Percentiles rank a stretch among this genome's conserved stretches.
Conservation (phyloP, 2,113 vertebrate species). For the Hippotragus niger region DNA sequence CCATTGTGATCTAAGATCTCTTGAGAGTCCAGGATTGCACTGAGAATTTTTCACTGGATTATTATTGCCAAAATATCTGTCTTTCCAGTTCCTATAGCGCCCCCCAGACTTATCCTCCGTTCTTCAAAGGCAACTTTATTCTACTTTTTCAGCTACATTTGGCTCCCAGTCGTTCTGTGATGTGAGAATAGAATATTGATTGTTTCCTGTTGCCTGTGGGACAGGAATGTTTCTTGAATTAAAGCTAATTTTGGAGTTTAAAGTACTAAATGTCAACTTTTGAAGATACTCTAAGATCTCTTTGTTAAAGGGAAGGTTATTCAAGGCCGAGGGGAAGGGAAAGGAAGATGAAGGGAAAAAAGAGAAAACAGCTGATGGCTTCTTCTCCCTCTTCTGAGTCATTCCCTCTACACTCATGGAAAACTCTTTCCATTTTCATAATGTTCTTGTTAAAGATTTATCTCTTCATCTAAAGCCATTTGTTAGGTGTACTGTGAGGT, state of each 20-base stretch:
- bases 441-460: neutral
- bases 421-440: neutral
- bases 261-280: conserved; percentile 52
- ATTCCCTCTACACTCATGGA: neutral
- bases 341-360: neutral
- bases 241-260: conserved; percentile 55
- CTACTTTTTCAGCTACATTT: neutral
- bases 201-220: conserved; percentile 51
- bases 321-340: conserved; percentile 9
- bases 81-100: neutral
- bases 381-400: neutral
- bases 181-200: conserved; percentile 30
- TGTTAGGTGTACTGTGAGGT: neutral
- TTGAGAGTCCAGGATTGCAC: neutral
- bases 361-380: neutral
- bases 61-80: neutral
- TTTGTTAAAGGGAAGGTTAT: conserved; percentile 46
- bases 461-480: neutral
- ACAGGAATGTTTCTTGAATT: conserved; percentile 29
- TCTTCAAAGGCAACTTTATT: neutral
- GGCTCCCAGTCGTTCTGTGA: neutral
- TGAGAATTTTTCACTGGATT: neutral
- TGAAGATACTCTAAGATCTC: conserved; percentile 55
- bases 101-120: rapidly evolving
- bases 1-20: neutral